Percentiles rank a stretch among this genome's conserved stretches.
Evolutionary conservation across 2,888 invertebrate species (phyloP).

Genomic region (Drosophila subsilvestris): DNA sequence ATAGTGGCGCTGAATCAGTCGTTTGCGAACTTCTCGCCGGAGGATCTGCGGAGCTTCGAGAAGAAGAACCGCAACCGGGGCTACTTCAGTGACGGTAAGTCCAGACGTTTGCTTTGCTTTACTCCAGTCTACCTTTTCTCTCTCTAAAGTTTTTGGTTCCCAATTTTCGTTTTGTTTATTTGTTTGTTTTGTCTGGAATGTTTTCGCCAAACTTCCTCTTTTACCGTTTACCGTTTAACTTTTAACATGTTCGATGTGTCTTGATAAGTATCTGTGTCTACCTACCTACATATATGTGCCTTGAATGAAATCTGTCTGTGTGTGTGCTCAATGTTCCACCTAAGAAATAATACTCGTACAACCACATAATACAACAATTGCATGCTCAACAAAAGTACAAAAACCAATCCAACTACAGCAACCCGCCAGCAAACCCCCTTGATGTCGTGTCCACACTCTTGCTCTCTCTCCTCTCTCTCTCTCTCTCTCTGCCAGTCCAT

Average conservation of each 20-base stretch:
- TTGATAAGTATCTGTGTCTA: conserved; percentile 83
- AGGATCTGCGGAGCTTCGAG: conserved; percentile 87
- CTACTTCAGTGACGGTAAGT: conserved; percentile 91
- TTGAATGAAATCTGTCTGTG: conserved; percentile 71
- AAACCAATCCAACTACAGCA: conserved; percentile 21
- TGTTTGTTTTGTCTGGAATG: conserved; percentile 58
- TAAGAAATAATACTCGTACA: conserved; percentile 53
- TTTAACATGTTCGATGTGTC: conserved; percentile 69
- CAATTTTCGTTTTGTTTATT: conserved; percentile 18
- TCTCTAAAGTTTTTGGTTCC: conserved; percentile 32
- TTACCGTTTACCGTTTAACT: too few species aligned
- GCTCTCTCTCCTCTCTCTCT: conserved; percentile 13
- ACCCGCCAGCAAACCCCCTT: background rate
- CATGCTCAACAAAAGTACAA: conserved; percentile 70
- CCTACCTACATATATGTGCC: conserved; percentile 54
- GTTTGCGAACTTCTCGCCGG: conserved; percentile 88
- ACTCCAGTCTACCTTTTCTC: conserved; percentile 14
- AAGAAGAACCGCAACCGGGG: conserved; percentile 85
- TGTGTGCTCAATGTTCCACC: conserved; percentile 67
- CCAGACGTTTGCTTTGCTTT: conserved; percentile 63
- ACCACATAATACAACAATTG: conserved; percentile 75
- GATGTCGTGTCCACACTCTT: background rate
- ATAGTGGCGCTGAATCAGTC: conserved; percentile 98
- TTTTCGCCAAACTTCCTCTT: conserved; percentile 65
- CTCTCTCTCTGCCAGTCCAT: background rate